A percentile compares a stretch with the other conserved stretches of the same genome.
phyloP scores from a whole-genome alignment of 1,140 invertebrate species.

The Polyergus mexicanus region DNA sequence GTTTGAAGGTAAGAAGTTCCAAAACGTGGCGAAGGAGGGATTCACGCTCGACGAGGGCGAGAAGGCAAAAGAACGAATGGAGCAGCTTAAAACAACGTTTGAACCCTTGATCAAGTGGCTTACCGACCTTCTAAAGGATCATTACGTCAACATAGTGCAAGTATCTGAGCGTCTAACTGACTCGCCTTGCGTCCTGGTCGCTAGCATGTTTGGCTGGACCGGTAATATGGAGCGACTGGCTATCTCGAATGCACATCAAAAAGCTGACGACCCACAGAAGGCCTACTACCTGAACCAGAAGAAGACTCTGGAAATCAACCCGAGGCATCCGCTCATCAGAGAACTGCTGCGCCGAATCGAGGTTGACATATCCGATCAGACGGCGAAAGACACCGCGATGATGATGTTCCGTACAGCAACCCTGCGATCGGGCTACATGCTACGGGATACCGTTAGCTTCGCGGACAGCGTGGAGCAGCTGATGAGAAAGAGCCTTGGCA shows the following conservation, averaged over 20 bases:
- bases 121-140: conserved; percentile 94
- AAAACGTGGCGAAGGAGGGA: conserved; percentile 99
- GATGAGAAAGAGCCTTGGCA: conserved; percentile 93
- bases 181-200: conserved; percentile 98
- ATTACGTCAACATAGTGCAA: conserved; percentile 92
- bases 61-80: conserved; percentile 93
- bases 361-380: conserved; percentile 92
- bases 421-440: conserved; percentile 95
- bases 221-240: conserved; percentile 99
- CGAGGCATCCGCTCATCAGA: conserved; percentile 97
- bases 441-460: conserved; percentile 95
- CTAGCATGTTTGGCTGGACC: conserved; percentile 98
- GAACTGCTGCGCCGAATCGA: conserved; percentile 95
- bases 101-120: conserved; percentile 98
- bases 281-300: conserved; percentile 98
- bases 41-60: conserved; percentile 95
- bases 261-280: conserved; percentile 96
- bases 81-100: conserved; percentile 93
- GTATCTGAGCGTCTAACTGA: conserved; percentile 96
- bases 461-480: conserved; percentile 95
- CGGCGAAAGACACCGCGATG: conserved; percentile 94
- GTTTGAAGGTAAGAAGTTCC: conserved; percentile 99
- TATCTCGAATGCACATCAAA: conserved; percentile 98
- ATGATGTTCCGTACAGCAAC: conserved; percentile 98
- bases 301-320: conserved; percentile 99